Evolutionary conservation across 2,113 vertebrate species (phyloP), one percentile per base, ranked within the genome.

Genomic region (Murina feae): DNA sequence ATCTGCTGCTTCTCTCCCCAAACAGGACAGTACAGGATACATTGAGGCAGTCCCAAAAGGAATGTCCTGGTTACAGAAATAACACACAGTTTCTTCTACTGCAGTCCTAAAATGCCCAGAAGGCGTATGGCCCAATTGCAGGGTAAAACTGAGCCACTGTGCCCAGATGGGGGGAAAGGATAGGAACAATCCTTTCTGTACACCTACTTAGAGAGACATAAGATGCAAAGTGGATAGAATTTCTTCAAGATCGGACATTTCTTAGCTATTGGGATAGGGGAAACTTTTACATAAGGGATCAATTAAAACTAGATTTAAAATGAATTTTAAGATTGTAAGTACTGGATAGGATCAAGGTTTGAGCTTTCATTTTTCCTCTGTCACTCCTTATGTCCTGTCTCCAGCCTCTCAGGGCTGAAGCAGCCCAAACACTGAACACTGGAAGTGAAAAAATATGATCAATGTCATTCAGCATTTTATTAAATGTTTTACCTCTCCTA

Each of bases 21-120:
- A 78, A 68, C 58, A 83, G 81, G 58, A 55, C n/a, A 42, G 17
- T 55, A 11, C n/a, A 39, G 68, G 47, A 87, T 76, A 37, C 87
- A 66, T 42, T 93, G 84, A 81, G 71, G 71, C 30, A 68, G 66
- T 94, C 95, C 71, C 94, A 76, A 74, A 87, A 95, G 92, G 51
- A 86, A 91, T 75, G 91, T 83, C 95, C 94, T 89, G 68, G 49
- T 96, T 96, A 90, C 79, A 80, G 78, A 96, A 96, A 94, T 96
- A 95, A 92, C 89, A 80, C 11, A 90, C 14, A 47, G 44, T 72
- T 76, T 63, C 89, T 75, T 92, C 58, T 9, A 42, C 60, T 65
- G 30, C 7, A 9, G 39, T 55, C 85, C 49, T 81, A 30, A 83
- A 93, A 69, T 30, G 89, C 63, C 35, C 72, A 66, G 44, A 85